Evolutionary conservation across 2,113 vertebrate species (phyloP), one percentile per base, ranked within the genome.

Genomic region (Micromys minutus): DNA sequence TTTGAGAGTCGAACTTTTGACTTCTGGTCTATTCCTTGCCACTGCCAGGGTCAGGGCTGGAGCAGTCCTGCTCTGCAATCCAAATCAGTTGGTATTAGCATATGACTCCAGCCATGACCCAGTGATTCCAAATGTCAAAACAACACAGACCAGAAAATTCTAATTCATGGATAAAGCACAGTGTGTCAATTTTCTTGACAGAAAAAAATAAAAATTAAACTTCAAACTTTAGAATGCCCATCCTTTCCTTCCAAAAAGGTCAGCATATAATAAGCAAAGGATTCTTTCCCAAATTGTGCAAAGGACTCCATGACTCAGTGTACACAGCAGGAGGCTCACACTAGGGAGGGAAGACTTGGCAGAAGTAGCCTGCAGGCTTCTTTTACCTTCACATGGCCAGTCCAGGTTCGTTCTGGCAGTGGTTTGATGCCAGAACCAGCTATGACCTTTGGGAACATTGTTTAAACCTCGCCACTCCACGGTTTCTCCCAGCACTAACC

Each of bases 151-250:
- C 87, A 93, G 89, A 92, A 96, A 94, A 85, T 92, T 94, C 93
- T 91, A 91, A 91, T 45, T 94, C 65, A 45, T 26, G 22, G 52
- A 85, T 74, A 93, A 97, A 92, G 22, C 15, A 92, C 12, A 92
- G 42, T 90, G 17, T 71, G 52, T 95, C 75, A 76, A 80, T 94
- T 91, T 91, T 95, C n/a, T 69, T 95, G 76, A 95, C 79, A 94
- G 65, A 86, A 90, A 42, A 94, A 95, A 96, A 59, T 42, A 63
- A 36, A 92, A 94, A 96, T n/a, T n/a, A n/a, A n/a, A n/a, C 29
- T 80, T 80, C 65, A 77, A 74, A 80, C 65, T 95, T 93, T 39
- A 80, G 80, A 63, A 87, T 69, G 65, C 36, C 71, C 71, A 92
- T 75, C 67, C 39, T 12, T 42, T 65, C 45, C 74, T 45, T 94